These are phyloP conservation scores for Temnothorax unifasciatus DNA, from an alignment of 2,888 invertebrate genomes.

Conservation along the genomic window DNA sequence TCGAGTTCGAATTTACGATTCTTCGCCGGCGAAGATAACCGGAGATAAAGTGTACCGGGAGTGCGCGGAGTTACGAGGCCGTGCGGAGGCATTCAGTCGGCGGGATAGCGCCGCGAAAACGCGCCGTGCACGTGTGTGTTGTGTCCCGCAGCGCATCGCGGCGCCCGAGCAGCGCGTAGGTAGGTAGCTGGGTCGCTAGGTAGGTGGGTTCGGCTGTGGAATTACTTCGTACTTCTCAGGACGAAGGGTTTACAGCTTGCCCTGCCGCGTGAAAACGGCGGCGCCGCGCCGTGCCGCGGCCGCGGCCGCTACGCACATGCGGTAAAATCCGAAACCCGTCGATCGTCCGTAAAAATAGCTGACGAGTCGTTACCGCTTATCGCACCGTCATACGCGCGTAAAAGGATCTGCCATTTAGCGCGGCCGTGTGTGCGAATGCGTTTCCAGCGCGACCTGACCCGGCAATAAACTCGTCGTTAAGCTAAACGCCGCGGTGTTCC, in stretches of 20 bases:
- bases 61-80: conserved; percentile 46
- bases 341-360: conserved; percentile 68
- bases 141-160: conserved; percentile 20
- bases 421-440: conserved; percentile 15
- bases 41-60: conserved; percentile 68
- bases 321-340: conserved; percentile 70
- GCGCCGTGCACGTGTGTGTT: conserved; percentile 23
- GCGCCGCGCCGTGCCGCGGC: background rate
- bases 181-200: conserved; percentile 71
- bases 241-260: conserved; percentile 54
- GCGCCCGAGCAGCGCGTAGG: conserved; percentile 41
- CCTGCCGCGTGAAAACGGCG: conserved; percentile 21
- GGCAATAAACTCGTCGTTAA: conserved; percentile 50
- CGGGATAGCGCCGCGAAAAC: conserved; percentile 31
- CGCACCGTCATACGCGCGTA: conserved; percentile 6
- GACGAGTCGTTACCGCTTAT: conserved; percentile 55
- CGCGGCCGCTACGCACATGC: conserved; percentile 19
- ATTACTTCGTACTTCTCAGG: conserved; percentile 58
- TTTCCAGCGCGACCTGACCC: conserved; percentile 33
- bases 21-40: conserved; percentile 71
- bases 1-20: conserved; percentile 76
- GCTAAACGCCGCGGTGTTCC: background rate
- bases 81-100: conserved; percentile 42
- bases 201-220: conserved; percentile 66
- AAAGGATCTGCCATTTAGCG: conserved; percentile 6